phyloP scores from a whole-genome alignment of 2,797 vertebrate species.

The Australoheros facetus region DNA sequence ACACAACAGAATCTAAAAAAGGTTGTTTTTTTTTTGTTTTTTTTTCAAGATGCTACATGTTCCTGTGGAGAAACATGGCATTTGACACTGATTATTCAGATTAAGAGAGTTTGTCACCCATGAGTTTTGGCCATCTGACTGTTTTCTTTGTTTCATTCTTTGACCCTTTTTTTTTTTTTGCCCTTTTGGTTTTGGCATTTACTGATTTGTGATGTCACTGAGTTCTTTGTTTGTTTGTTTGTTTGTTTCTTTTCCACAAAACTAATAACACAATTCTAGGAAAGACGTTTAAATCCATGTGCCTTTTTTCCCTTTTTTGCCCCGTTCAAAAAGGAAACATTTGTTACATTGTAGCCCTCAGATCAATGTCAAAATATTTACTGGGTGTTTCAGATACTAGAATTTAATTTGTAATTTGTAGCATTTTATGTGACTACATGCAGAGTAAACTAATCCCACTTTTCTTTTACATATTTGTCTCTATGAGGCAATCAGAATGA shows the following conservation, averaged over 20 bases:
- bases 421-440: not conserved
- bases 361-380: not conserved
- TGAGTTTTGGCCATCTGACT: not conserved
- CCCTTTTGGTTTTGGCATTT: not conserved
- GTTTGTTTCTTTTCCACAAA: not conserved
- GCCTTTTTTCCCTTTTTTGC: not conserved
- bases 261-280: not conserved
- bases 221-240: too few relatives aligned
- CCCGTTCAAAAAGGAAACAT: not conserved
- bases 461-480: not conserved
- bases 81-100: slow-evolving; percentile 1
- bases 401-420: not conserved
- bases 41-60: not conserved
- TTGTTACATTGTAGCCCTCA: not conserved
- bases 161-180: not conserved
- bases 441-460: not conserved
- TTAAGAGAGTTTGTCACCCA: not conserved
- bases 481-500: not conserved
- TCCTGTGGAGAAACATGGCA: not conserved
- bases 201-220: not conserved
- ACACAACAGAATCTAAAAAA: not conserved
- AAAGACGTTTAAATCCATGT: not conserved
- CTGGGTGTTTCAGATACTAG: not conserved
- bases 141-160: not conserved
- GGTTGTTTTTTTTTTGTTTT: not conserved